Conservation (phyloP, 2,113 vertebrate genomes). For the Bagarius yarrelli region DNA sequence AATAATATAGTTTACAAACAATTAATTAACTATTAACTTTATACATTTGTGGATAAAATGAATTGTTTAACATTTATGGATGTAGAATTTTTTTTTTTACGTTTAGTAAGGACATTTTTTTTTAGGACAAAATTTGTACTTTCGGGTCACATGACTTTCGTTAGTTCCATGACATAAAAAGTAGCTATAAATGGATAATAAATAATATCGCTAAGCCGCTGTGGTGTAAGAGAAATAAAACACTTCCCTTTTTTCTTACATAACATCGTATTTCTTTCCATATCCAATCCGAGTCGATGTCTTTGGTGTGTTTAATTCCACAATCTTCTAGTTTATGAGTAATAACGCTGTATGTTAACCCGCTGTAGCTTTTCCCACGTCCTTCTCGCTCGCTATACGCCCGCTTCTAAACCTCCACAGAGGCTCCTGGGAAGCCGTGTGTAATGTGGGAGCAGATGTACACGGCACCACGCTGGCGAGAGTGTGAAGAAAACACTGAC, state of each 20-base stretch:
- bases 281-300: background rate
- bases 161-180: too few species aligned
- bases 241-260: too few species aligned
- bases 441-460: slow-evolving; percentile 32
- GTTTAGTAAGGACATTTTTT: too few species aligned
- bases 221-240: background rate
- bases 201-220: background rate
- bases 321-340: background rate
- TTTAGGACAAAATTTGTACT: too few species aligned
- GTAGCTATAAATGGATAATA: background rate
- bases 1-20: too few species aligned
- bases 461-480: slow-evolving; percentile 15
- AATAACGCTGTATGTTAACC: background rate
- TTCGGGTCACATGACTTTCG: too few species aligned
- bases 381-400: background rate
- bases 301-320: background rate
- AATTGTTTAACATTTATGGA: too few species aligned
- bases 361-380: background rate
- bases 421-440: slow-evolving; percentile 5
- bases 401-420: background rate
- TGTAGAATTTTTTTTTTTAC: too few species aligned
- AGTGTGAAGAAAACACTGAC: slow-evolving; percentile 49
- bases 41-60: too few species aligned
- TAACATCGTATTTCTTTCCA: background rate
- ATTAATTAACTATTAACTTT: too few species aligned